Evolutionary conservation across 2,888 invertebrate species (phyloP), one percentile per base, ranked within the genome.

Genomic region (Stratiomys singularior): DNA sequence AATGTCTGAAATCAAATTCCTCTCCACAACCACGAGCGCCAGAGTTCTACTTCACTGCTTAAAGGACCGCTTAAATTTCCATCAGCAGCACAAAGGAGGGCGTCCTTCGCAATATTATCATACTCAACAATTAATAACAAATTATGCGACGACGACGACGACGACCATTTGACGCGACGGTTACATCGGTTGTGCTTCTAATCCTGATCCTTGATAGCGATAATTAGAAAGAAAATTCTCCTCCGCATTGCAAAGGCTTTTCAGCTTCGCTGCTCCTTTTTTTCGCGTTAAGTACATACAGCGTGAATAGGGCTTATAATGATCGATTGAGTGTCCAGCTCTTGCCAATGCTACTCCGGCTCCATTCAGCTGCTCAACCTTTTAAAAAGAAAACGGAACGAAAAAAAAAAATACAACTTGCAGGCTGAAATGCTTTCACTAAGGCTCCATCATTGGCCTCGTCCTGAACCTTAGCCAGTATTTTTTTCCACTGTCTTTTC

Each of bases 311-410:
- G 18, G 23, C 60, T 60, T 60, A 60, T 25, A 60, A 21, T 60
- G 60, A 60, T 60, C 60, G 60, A 1, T 60, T 60, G 18, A 23
- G 60, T 60, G 60, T 25, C 60, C 23, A 15, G 60, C 25, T 52
- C 52, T 15, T 18, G 4, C 52, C 52, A 52, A 52, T 37, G 37
- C 52, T 52, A 18, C 52, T 52, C n/a, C 15, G 52, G 52, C 52
- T 18, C 18, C n/a, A 15, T 52, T 52, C 52, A 52, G n/a, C 15
- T 15, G 15, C 15, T n/a, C 15, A 52, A 52, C 52, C 52, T 13
- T n/a, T 18, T 52, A 52, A 5, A 13, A 18, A 52, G 15, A n/a
- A n/a, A n/a, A n/a, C n/a, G n/a, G n/a, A n/a, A n/a, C n/a, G n/a
- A n/a, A 37, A 9, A 9, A 37, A 37, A 37, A 37, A 37, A 37